Base-by-base conservation (phyloP, 2,888 invertebrate genomes). In the Nebria brevicollis region DNA sequence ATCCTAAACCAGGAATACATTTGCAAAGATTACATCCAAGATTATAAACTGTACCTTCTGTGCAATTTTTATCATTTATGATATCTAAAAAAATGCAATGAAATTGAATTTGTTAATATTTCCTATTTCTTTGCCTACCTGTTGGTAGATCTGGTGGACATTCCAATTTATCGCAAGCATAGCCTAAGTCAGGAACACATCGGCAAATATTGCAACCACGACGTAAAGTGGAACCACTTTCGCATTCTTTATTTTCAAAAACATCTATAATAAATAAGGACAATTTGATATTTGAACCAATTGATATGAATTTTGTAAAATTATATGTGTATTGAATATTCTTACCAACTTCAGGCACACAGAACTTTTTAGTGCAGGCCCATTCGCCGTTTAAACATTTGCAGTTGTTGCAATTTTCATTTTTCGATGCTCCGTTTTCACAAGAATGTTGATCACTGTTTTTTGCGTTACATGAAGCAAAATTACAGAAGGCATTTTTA, bases 181-280 rank as follows among this genome's bases (percentile, higher is more conserved):
- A 80, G 11, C 80, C 80, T 4, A 80, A 92, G 82, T 90, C 90
- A 0, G 84, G 82, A 0, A 89, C 88, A 85, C 92, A 92, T 11
- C 87, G 89, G 84, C 92, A 92, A 7, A 88, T 88, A 85, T 92
- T 92, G 84, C 89, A 89, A 13, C 87, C 86, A 75, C 86, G 85
- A 43, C 85, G 84, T 85, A 87, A 88, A n/a, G 82, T 82, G 82
- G 86, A 85, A 20, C 87, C 87, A 15, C 42, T 68, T 41, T 75
- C 75, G n/a, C 80, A 80, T 6, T 64, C 41, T 65, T 72, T 80
- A 26, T 75, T 15, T 79, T 79, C 79, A 54, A 79, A 79, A 26
- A 79, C 73, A 74, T 79, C 79, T 79, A 26, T 26, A 79, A 79
- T 26, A 34, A 26, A 72, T n/a, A 77, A 72, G 11, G 66, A 54